phyloP scores from a whole-genome alignment of 2,113 vertebrate species.

The Aramus guarauna region DNA sequence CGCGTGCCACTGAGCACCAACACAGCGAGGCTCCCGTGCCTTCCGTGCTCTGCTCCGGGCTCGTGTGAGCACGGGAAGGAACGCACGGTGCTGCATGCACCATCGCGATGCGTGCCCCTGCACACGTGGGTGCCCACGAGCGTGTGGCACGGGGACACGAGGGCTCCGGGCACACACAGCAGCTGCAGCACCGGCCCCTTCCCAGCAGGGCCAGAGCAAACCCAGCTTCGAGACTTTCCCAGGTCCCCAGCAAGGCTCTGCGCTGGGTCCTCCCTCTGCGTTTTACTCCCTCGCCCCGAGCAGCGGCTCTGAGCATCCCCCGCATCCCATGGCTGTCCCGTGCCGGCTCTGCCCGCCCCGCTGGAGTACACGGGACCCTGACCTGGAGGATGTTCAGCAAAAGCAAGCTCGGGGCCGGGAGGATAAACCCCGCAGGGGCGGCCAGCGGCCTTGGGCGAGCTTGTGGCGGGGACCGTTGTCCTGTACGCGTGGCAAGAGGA shows the following conservation, averaged over 20 bases:
- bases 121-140: accelerated
- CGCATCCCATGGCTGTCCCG: background rate
- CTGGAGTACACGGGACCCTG: too few species aligned
- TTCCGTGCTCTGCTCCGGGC: accelerated
- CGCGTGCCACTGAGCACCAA: background rate
- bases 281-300: background rate
- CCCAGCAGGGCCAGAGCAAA: background rate
- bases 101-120: accelerated
- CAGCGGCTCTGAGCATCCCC: background rate
- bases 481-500: background rate
- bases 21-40: accelerated
- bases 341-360: too few species aligned
- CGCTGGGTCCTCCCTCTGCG: accelerated
- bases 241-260: background rate
- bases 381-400: too few species aligned
- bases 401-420: too few species aligned
- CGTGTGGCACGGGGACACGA: background rate
- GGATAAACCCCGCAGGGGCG: background rate
- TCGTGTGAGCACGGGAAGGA: accelerated
- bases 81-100: accelerated
- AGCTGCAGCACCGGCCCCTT: background rate
- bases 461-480: accelerated
- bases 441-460: background rate
- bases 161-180: accelerated
- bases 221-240: background rate